These are phyloP conservation scores for Rhynchomys soricoides DNA, from an alignment of 2,113 vertebrate species.

Conservation along the genomic window DNA sequence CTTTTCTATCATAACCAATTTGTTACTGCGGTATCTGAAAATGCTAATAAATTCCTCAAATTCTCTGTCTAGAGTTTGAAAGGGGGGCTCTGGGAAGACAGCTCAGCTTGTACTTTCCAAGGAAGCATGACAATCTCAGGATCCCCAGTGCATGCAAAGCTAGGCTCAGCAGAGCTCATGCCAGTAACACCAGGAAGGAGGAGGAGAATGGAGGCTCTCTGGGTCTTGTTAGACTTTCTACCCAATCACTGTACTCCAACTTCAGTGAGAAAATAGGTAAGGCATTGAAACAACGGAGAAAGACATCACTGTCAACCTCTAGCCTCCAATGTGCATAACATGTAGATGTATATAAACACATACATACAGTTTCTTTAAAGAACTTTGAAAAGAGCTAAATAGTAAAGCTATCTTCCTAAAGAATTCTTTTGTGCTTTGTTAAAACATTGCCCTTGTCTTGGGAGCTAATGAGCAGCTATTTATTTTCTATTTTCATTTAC, in stretches of 20 bases:
- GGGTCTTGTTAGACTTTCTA: neutral
- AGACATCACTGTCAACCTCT: neutral
- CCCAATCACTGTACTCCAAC: neutral
- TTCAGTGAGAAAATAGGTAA: neutral
- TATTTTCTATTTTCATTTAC: neutral
- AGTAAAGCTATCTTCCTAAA: slow-evolving; percentile 6
- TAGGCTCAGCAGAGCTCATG: neutral
- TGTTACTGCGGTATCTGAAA: neutral
- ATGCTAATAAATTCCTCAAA: neutral
- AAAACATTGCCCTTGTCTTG: neutral
- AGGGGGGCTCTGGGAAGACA: neutral
- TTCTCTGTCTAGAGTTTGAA: neutral
- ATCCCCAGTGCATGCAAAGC: neutral
- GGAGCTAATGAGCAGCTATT: neutral
- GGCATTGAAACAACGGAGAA: neutral
- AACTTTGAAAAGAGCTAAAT: slow-evolving; percentile 9
- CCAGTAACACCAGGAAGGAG: neutral
- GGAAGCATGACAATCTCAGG: neutral
- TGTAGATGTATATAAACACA: neutral
- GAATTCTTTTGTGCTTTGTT: neutral
- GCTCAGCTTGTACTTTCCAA: neutral
- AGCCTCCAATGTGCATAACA: neutral
- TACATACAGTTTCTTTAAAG: neutral
- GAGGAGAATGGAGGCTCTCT: neutral
- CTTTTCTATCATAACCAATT: neutral